Percentiles rank a stretch among this genome's conserved stretches.
These are phyloP conservation scores for Mus musculus DNA, from an alignment of 2,113 vertebrate species.

Conservation along the genomic window GRCm39 chr11:8851001-8851500, in stretches of 20 bases:
- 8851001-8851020: too few relatives aligned
- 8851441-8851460: background rate
- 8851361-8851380: slow-evolving; percentile 65
- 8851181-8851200: slow-evolving; percentile 84
- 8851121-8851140: slow-evolving; percentile 53
- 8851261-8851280: slow-evolving; percentile 81
- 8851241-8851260: slow-evolving; percentile 71
- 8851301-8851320: slow-evolving; percentile 33
- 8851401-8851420: accelerated
- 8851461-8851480: background rate
- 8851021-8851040: too few relatives aligned
- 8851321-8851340: slow-evolving; percentile 72
- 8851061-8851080: too few relatives aligned
- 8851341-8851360: slow-evolving; percentile 77
- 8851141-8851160: slow-evolving; percentile 74
- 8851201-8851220: slow-evolving; percentile 74
- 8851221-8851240: slow-evolving; percentile 28
- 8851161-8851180: slow-evolving; percentile 78
- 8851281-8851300: slow-evolving; percentile 71
- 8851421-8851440: accelerated
- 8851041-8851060: too few relatives aligned
- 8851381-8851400: slow-evolving; percentile 78
- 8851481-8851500: background rate
- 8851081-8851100: too few relatives aligned
- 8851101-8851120: too few relatives aligned